Base-by-base conservation (phyloP, 2,888 invertebrate species). In the Xanthorhoe designata region DNA sequence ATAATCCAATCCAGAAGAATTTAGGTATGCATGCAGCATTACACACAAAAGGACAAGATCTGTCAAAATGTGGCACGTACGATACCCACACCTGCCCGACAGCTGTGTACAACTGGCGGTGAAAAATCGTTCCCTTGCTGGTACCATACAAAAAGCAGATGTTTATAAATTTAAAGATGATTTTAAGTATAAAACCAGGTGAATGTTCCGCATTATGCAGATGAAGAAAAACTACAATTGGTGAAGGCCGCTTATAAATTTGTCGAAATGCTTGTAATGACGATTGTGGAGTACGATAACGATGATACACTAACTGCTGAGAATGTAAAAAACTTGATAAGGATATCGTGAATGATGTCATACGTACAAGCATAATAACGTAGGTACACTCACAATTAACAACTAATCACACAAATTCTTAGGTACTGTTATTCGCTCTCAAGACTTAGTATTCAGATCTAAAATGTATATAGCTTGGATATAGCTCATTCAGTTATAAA, bases 51-150 rank as follows among this genome's bases (percentile, higher is more conserved):
- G 78, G 74, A 78, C 69, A 75, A 75, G 79, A 83, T 83, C 78
- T 78, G 80, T 82, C 83, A 85, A 81, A 82, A 82, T 75, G 79
- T 77, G 81, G 88, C 91, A 91, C 91, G 88, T 80, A 81, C 85
- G 24, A 32, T 61, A 57, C 53, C 54, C 81, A 79, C 92, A 91
- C 91, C 91, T 91, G 92, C 85, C 81, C 69, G 81, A 82, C 91
- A 91, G 91, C 89, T 92, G 92, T 80, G 76, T 75, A 87, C 81
- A 88, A 84, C 84, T 79, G 86, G 81, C 86, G 80, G 80, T 82
- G 82, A 85, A 85, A 86, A 89, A 90, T 89, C 72, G 83, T 82
- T 80, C 87, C 84, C 85, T 76, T 73, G 77, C 82, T 72, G 67
- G 80, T 80, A 79, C 81, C 80, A 77, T 70, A 78, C 75, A 77